Conservation (phyloP, 2,888 invertebrate genomes). For the Ophion ellenae region DNA sequence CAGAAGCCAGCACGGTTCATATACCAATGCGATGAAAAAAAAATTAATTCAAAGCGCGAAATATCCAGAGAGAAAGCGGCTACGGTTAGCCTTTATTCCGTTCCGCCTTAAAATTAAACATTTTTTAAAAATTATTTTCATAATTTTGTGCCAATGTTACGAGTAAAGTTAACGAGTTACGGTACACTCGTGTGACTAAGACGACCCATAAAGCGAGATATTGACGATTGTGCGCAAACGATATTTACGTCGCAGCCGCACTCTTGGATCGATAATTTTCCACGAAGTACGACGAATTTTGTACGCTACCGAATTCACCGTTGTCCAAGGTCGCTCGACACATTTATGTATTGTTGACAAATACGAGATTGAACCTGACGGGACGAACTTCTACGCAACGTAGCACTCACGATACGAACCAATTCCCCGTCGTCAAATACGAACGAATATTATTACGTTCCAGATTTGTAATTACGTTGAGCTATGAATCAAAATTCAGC, state of each 20-base stretch:
- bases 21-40: neutral
- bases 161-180: neutral
- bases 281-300: slow-evolving; percentile 44
- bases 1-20: neutral
- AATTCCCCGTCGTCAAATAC: neutral
- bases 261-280: slow-evolving; percentile 51
- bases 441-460: neutral
- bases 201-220: neutral
- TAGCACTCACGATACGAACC: neutral
- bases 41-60: slow-evolving; percentile 3
- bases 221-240: slow-evolving; percentile 45
- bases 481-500: too few relatives aligned
- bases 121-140: neutral
- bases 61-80: neutral
- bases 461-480: neutral
- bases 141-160: neutral
- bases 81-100: neutral
- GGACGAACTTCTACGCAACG: neutral
- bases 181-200: neutral
- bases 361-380: slow-evolving; percentile 26
- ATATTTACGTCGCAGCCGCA: slow-evolving; percentile 27
- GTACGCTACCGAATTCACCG: slow-evolving; percentile 11
- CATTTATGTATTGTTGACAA: slow-evolving; percentile 31
- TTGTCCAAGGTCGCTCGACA: slow-evolving; percentile 20
- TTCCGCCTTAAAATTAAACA: neutral